Conservation (phyloP, 2,113 vertebrate species). For the Tragelaphus scriptus region DNA sequence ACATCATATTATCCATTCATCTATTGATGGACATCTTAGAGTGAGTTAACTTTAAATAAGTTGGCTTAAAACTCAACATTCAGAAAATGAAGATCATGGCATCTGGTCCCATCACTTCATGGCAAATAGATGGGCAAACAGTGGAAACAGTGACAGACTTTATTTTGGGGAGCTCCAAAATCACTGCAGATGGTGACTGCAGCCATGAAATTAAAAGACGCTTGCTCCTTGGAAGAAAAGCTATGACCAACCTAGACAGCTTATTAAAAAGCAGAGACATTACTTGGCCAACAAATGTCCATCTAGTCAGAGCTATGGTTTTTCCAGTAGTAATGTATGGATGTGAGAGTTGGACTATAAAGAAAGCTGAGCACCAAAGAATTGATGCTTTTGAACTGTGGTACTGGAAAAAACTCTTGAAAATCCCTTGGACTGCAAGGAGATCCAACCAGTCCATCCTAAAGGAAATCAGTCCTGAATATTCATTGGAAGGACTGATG, state of each 20-base stretch:
- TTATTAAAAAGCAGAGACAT: not conserved
- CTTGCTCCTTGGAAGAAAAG: not conserved
- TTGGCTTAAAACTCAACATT: not conserved
- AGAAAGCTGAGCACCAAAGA: not conserved
- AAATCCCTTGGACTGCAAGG: not conserved
- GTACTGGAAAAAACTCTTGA: not conserved
- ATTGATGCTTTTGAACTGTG: not conserved
- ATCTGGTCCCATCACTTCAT: not conserved
- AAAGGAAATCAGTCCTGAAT: not conserved
- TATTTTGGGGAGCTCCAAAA: not conserved
- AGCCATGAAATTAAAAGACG: not conserved
- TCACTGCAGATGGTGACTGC: not conserved
- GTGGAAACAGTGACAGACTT: not conserved
- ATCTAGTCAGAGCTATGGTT: not conserved
- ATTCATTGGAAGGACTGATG: not conserved
- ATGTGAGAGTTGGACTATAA: not conserved
- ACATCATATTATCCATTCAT: not conserved
- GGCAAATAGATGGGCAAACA: not conserved
- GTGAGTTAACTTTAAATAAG: not conserved
- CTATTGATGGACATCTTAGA: not conserved
- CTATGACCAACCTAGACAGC: not conserved
- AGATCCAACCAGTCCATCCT: not conserved
- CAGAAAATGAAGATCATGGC: not conserved
- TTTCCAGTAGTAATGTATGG: not conserved
- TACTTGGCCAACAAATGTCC: not conserved